Evolutionary conservation across 2,797 vertebrate species (phyloP).

Genomic region (Distichodus sexfasciatus): DNA sequence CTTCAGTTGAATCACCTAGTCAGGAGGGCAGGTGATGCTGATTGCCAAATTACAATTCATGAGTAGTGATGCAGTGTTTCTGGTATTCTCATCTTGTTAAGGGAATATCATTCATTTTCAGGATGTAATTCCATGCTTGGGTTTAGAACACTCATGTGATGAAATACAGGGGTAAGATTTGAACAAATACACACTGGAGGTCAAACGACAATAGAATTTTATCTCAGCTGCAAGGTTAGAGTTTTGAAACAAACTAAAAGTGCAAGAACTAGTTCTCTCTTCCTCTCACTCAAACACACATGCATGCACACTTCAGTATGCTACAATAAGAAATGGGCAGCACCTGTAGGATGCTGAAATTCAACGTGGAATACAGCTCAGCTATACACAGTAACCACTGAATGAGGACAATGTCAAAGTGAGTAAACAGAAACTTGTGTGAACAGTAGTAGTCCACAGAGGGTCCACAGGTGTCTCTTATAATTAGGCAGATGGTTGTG

Average conservation of each 20-base stretch:
- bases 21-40: too few species aligned
- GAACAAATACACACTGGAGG: neutral
- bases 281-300: constrained; percentile 41
- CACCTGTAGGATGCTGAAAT: neutral
- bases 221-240: constrained; percentile 18
- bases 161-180: too few species aligned
- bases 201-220: neutral
- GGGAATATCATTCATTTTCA: too few species aligned
- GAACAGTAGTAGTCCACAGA: constrained; percentile 4
- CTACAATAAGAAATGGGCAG: constrained; percentile 4
- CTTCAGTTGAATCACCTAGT: too few species aligned
- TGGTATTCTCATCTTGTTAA: too few species aligned
- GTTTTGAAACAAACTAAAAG: constrained; percentile 23
- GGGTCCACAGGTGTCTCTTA: neutral
- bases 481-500: constrained; percentile 2
- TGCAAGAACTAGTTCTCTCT: constrained; percentile 46
- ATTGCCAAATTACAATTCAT: too few species aligned
- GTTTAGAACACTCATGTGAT: too few species aligned
- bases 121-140: too few species aligned
- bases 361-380: neutral
- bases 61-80: too few species aligned
- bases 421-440: neutral
- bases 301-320: neutral
- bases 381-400: neutral
- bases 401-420: neutral